These are phyloP conservation scores for Xestia xanthographa DNA, from an alignment of 2,888 invertebrate species.

Conservation along the genomic window DNA sequence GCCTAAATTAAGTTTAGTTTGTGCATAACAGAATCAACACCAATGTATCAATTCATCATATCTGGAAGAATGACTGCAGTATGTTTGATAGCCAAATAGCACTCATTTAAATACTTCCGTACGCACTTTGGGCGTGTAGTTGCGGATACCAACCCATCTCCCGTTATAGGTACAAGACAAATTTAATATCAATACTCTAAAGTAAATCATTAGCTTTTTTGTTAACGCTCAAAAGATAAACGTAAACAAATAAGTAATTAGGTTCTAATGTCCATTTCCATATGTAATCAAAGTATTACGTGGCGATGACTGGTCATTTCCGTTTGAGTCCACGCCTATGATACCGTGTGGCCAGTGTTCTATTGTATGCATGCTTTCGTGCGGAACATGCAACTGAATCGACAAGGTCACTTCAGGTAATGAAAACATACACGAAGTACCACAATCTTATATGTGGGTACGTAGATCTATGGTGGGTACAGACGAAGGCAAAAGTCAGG, in stretches of 20 bases:
- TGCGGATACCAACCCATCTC: too few species aligned
- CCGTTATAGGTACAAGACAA: too few species aligned
- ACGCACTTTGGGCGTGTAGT: too few species aligned
- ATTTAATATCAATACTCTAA: not conserved
- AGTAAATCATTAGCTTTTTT: constrained; percentile 10
- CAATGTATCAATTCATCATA: not conserved
- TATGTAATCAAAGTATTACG: constrained; percentile 51
- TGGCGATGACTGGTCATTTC: constrained; percentile 74
- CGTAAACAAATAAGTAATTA: constrained; percentile 38
- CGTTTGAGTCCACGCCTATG: constrained; percentile 70
- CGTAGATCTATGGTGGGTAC: constrained; percentile 59
- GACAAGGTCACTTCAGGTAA: constrained; percentile 78
- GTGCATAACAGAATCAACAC: too few species aligned
- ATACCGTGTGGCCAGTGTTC: constrained; percentile 68
- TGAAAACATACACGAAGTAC: constrained; percentile 67
- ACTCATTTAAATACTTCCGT: not conserved
- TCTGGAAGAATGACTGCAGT: not conserved
- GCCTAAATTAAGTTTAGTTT: too few species aligned
- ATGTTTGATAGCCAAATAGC: not conserved
- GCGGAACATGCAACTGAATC: constrained; percentile 82
- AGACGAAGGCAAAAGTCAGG: constrained; percentile 52
- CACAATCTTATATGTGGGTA: constrained; percentile 64
- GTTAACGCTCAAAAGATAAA: constrained; percentile 19
- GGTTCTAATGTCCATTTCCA: constrained; percentile 33
- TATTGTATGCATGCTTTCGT: constrained; percentile 81